Base-by-base conservation (phyloP, 2,888 invertebrate species). In the Ophion obscuratus region DNA sequence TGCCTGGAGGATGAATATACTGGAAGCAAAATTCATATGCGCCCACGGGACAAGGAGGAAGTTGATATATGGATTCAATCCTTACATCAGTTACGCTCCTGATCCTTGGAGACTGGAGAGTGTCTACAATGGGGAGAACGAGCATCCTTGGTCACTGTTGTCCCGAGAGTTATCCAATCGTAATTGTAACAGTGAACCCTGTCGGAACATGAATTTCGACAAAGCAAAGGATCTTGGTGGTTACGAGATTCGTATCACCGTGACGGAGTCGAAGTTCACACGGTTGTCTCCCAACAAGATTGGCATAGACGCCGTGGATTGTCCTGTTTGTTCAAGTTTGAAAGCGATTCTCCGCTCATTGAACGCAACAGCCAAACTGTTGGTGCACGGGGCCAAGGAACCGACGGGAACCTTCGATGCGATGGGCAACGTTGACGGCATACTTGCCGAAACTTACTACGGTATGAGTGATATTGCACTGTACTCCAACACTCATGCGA, bases 41-140 rank as follows among this genome's bases (percentile, higher is more conserved):
- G 14, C 68, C 5, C 75, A 88, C 61, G 36, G 77, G 5, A 62
- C 10, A 2, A 62, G 81, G 9, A 77, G 47, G 1, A n/a, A 53
- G 14, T 70, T 75, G 31, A 76, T 87, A 57, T 90, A 89, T 79
- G 86, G 84, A 1, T 89, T 82, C 78, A 88, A 89, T 68, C 90
- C 89, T 7, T 90, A 83, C 81, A 86, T 84, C 2, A 71, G 76
- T 4, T n/a, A 57, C 0, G 83, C 87, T 4, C 81, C 88, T 2
- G 36, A 68, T 1, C 24, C 64, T 11, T 90, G 90, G 90, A 61
- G 59, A 77, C 53, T 81, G 10, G 70, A 62, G 10, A 20, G 79
- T 6, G 57, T 9, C n/a, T 44, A 81, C 14, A 20, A 44, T 2
- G 82, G 59, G 9, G 20, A n/a, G 14, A 17, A 70, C 0, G 2